Evolutionary conservation across 2,113 vertebrate species (phyloP).

Genomic region (Acrocephalus kingi): DNA sequence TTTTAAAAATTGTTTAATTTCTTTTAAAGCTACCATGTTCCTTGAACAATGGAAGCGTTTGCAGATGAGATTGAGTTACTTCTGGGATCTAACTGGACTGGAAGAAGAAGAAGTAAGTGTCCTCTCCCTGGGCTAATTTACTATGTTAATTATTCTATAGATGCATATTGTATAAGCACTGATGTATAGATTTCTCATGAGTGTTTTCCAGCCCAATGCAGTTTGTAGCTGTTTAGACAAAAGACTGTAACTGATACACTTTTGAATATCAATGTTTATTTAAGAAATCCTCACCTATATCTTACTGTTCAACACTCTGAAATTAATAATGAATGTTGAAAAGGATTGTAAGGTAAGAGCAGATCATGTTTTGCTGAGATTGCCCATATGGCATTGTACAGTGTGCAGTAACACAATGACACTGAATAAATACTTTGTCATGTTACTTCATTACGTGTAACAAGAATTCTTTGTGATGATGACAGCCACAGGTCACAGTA

Average conservation of each 20-base stretch:
- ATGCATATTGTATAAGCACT: background rate
- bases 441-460: background rate
- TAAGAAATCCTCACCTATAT: background rate
- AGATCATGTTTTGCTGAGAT: background rate
- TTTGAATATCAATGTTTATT: background rate
- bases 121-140: background rate
- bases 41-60: constrained; percentile 95
- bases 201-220: background rate
- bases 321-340: background rate
- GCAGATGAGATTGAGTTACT: constrained; percentile 91
- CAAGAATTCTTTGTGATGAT: background rate
- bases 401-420: background rate
- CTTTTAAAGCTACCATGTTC: constrained; percentile 88
- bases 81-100: constrained; percentile 92
- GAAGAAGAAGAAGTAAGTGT: constrained; percentile 93
- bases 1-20: background rate
- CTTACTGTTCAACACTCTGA: background rate
- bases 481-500: background rate
- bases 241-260: background rate
- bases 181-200: background rate
- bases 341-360: background rate
- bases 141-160: background rate
- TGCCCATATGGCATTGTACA: background rate
- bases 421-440: background rate
- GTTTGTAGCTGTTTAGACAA: background rate